Evolutionary conservation across 2,797 vertebrate species (phyloP).

Genomic region (Zalophus californianus): DNA sequence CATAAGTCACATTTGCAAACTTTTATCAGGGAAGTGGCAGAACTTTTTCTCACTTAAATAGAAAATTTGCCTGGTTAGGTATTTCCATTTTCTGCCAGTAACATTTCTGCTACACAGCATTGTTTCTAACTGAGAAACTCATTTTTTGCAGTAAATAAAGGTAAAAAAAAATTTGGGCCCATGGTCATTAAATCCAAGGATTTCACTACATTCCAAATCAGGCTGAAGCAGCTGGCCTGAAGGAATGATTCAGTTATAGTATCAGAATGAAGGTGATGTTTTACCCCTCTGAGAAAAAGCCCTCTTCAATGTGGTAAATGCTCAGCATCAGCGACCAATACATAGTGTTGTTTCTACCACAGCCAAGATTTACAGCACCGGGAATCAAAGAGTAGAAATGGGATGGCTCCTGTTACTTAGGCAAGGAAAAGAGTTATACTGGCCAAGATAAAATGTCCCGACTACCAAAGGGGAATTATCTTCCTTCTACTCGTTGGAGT

Average conservation of each 20-base stretch:
- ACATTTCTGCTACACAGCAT: background rate
- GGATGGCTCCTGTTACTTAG: background rate
- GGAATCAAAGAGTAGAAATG: background rate
- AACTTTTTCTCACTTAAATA: background rate
- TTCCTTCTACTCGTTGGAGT: accelerated
- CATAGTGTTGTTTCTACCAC: background rate
- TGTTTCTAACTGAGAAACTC: background rate
- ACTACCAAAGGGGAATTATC: background rate
- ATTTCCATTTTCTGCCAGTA: background rate
- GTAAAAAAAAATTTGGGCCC: background rate
- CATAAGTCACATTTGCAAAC: background rate
- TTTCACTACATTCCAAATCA: background rate
- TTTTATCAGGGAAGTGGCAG: accelerated
- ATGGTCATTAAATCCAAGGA: background rate
- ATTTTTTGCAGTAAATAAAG: background rate
- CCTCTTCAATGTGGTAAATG: background rate
- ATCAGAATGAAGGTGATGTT: background rate
- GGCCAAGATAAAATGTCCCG: background rate
- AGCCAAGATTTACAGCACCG: background rate
- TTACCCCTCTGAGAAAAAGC: background rate
- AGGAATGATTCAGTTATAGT: background rate
- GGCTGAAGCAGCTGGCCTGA: background rate
- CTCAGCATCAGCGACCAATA: background rate
- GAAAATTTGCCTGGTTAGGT: background rate
- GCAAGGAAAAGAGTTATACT: background rate